A percentile compares a stretch with the other conserved stretches of the same genome.
phyloP scores from a whole-genome alignment of 2,888 invertebrate genomes.

The Zygogramma bicolorata region DNA sequence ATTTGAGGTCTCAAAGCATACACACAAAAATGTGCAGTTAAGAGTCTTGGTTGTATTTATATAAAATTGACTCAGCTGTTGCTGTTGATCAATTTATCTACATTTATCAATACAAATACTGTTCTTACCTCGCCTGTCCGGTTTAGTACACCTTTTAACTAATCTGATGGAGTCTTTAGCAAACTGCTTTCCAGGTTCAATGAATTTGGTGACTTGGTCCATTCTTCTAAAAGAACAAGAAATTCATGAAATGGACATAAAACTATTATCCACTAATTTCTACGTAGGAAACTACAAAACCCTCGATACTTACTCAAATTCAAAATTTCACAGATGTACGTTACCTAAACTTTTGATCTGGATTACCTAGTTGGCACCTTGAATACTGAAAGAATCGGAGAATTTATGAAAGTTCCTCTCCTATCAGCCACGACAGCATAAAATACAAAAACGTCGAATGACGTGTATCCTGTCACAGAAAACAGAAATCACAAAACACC shows the following conservation, averaged over 20 bases:
- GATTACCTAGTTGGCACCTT: neutral
- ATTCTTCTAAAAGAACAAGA: slow-evolving; percentile 72
- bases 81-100: too few species aligned
- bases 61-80: too few species aligned
- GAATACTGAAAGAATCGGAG: neutral
- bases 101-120: too few species aligned
- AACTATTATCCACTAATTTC: neutral
- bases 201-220: slow-evolving; percentile 96
- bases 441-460: neutral
- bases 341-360: neutral
- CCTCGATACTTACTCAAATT: neutral
- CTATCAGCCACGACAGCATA: neutral
- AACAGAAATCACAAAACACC: too few species aligned
- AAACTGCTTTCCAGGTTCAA: slow-evolving; percentile 96
- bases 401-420: neutral
- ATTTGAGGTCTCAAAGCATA: too few species aligned
- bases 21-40: too few species aligned
- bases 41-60: too few species aligned
- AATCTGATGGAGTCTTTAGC: slow-evolving; percentile 98
- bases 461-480: neutral
- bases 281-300: neutral
- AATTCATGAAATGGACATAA: neutral
- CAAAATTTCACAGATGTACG: too few species aligned
- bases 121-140: slow-evolving; percentile 92
- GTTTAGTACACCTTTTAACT: slow-evolving; percentile 99